phyloP scores from a whole-genome alignment of 1,140 invertebrate species.

The Drosophila bifasciata region DNA sequence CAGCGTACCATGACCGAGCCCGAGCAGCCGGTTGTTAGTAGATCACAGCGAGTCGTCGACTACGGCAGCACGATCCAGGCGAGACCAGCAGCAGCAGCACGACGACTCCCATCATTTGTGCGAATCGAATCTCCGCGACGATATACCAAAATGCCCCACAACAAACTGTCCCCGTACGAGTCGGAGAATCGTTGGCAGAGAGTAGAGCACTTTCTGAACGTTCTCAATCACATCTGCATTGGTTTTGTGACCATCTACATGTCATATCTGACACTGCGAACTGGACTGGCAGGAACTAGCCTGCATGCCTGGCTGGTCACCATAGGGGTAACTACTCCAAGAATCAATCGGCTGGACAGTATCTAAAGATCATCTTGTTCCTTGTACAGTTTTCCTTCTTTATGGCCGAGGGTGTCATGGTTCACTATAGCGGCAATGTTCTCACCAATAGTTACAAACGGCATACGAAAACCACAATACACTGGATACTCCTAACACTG shows the following conservation, averaged over 20 bases:
- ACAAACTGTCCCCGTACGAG: constrained; percentile 27
- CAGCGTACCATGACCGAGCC: constrained; percentile 44
- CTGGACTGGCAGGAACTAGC: constrained; percentile 49
- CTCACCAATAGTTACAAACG: constrained; percentile 67
- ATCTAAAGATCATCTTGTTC: neutral
- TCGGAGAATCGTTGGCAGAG: constrained; percentile 34
- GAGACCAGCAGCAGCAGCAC: constrained; percentile 5
- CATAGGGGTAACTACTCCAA: constrained; percentile 65
- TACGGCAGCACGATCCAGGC: constrained; percentile 69
- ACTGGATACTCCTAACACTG: constrained; percentile 72
- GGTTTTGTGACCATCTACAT: constrained; percentile 80
- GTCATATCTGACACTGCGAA: constrained; percentile 67
- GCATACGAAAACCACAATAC: constrained; percentile 74
- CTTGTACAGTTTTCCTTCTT: constrained; percentile 69
- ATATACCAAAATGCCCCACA: constrained; percentile 61
- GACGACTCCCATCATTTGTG: constrained; percentile 49
- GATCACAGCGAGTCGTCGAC: constrained; percentile 48
- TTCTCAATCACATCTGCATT: constrained; percentile 80
- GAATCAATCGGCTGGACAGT: neutral
- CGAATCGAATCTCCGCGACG: constrained; percentile 39
- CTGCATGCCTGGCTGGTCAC: constrained; percentile 79
- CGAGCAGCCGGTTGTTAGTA: constrained; percentile 53
- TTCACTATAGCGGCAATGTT: constrained; percentile 72
- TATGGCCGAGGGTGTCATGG: constrained; percentile 81
- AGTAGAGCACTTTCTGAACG: constrained; percentile 65